phyloP scores from a whole-genome alignment of 2,113 vertebrate species.

The Peucedramus taeniatus region DNA sequence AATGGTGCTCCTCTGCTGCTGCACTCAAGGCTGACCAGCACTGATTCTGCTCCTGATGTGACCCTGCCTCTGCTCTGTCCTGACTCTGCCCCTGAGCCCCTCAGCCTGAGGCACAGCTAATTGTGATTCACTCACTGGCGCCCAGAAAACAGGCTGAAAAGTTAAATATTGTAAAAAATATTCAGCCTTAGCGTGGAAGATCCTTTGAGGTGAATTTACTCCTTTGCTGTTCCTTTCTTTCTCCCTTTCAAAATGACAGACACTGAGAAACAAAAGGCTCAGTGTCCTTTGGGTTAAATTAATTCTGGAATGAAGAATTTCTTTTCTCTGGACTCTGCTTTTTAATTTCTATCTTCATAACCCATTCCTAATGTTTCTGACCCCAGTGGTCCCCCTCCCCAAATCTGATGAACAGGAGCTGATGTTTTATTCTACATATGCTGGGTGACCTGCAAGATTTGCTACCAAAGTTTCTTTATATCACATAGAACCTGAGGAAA shows the following conservation, averaged over 20 bases:
- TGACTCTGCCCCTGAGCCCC: background rate
- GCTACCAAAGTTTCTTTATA: background rate
- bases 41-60: background rate
- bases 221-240: background rate
- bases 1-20: background rate
- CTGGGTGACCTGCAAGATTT: background rate
- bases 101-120: background rate
- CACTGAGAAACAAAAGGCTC: background rate
- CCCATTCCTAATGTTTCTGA: background rate
- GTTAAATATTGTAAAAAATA: background rate
- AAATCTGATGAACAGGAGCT: background rate
- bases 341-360: background rate
- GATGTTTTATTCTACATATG: background rate
- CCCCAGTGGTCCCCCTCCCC: background rate
- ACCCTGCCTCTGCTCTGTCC: background rate
- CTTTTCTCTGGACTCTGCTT: background rate
- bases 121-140: background rate
- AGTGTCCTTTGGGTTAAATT: background rate
- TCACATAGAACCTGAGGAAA: background rate
- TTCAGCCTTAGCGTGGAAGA: background rate
- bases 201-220: background rate
- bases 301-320: background rate
- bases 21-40: constrained; percentile 4
- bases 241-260: background rate
- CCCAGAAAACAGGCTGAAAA: background rate